These are phyloP conservation scores for Bedellia somnulentella DNA, from an alignment of 2,888 invertebrate genomes.

Conservation along the genomic window DNA sequence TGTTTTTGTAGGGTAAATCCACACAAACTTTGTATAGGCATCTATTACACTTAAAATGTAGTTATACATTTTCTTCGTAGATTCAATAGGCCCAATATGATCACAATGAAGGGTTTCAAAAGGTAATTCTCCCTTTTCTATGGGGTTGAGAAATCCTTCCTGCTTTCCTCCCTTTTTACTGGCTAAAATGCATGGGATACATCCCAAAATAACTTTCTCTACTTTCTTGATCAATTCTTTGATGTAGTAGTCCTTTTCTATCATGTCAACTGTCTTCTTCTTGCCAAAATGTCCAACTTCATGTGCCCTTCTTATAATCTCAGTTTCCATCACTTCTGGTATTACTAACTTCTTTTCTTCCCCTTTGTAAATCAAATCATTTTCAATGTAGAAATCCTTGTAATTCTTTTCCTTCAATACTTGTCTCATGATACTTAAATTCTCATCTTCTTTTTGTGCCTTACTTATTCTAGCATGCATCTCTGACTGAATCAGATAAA, in stretches of 20 bases:
- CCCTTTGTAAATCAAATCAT: neutral
- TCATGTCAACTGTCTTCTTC: slow-evolving; percentile 15
- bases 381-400: neutral
- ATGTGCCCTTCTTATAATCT: slow-evolving; percentile 19
- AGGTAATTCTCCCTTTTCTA: slow-evolving; percentile 19
- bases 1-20: slow-evolving; percentile 21
- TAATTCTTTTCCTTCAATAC: neutral
- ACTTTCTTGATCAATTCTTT: slow-evolving; percentile 10
- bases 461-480: neutral
- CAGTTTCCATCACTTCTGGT: neutral
- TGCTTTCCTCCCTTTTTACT: slow-evolving; percentile 15
- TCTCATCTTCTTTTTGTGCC: slow-evolving; percentile 3
- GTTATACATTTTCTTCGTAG: slow-evolving; percentile 20
- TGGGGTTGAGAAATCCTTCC: slow-evolving; percentile 16
- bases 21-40: slow-evolving; percentile 23
- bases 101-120: slow-evolving; percentile 20
- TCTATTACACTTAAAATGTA: slow-evolving; percentile 23
- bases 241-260: slow-evolving; percentile 17
- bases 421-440: neutral
- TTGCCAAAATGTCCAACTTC: slow-evolving; percentile 19
- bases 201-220: slow-evolving; percentile 8
- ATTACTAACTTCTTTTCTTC: neutral
- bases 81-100: slow-evolving; percentile 22
- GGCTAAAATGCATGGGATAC: slow-evolving; percentile 14
- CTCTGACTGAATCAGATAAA: neutral